Evolutionary conservation across 1,140 invertebrate genomes (phyloP).

Genomic region (Campoletis sonorensis): DNA sequence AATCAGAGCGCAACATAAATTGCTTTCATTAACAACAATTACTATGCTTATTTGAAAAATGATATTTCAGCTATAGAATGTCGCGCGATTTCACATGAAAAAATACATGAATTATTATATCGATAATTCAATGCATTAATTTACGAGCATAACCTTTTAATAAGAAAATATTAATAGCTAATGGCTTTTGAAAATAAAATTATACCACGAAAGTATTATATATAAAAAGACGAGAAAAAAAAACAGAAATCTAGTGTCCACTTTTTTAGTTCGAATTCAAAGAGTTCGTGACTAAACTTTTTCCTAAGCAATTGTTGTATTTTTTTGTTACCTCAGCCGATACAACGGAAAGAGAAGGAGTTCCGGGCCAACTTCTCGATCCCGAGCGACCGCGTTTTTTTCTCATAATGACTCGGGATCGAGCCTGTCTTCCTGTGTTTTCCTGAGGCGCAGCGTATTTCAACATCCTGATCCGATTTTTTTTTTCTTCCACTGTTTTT

Average conservation of each 20-base stretch:
- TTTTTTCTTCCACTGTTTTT: background rate
- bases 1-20: background rate
- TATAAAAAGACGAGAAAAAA: too few species aligned
- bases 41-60: background rate
- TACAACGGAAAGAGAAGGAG: constrained; percentile 69
- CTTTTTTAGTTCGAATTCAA: background rate
- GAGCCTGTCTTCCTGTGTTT: constrained; percentile 44
- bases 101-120: too few species aligned
- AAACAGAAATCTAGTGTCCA: too few species aligned
- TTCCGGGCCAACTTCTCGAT: constrained; percentile 73
- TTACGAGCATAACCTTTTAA: too few species aligned
- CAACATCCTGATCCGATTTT: constrained; percentile 62
- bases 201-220: too few species aligned
- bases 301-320: background rate
- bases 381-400: constrained; percentile 69
- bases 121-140: too few species aligned
- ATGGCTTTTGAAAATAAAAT: too few species aligned
- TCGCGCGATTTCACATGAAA: too few species aligned
- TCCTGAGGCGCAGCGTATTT: constrained; percentile 60
- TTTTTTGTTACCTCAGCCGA: constrained; percentile 68
- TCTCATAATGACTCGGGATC: constrained; percentile 62
- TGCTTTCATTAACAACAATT: background rate
- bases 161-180: too few species aligned
- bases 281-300: too few species aligned
- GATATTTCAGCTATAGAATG: background rate